Conservation (phyloP, 2,888 invertebrate genomes). For the Drosophila hamatofila region DNA sequence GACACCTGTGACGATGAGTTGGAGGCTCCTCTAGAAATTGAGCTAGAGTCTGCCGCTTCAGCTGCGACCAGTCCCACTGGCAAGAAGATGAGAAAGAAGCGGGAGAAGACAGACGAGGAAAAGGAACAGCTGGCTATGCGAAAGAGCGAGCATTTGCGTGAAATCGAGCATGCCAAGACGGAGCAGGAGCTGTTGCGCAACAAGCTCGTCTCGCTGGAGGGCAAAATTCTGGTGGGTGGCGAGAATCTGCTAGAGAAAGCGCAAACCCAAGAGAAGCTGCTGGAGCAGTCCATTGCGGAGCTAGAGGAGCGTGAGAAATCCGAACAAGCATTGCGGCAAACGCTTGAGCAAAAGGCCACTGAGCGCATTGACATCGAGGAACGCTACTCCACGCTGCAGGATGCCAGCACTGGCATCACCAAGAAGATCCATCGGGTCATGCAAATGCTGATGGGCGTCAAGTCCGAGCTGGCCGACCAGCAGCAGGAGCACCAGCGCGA, state of each 20-base stretch:
- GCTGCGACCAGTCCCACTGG: slow-evolving; percentile 76
- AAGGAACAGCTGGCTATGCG: slow-evolving; percentile 89
- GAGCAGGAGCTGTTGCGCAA: slow-evolving; percentile 94
- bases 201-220: slow-evolving; percentile 95
- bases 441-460: slow-evolving; percentile 93
- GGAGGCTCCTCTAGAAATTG: slow-evolving; percentile 73
- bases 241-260: slow-evolving; percentile 99
- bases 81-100: slow-evolving; percentile 86
- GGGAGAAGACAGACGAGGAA: slow-evolving; percentile 87
- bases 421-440: slow-evolving; percentile 96
- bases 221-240: slow-evolving; percentile 98
- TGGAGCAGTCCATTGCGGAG: slow-evolving; percentile 94
- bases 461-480: slow-evolving; percentile 93
- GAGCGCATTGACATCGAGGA: slow-evolving; percentile 97
- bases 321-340: slow-evolving; percentile 92
- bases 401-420: slow-evolving; percentile 96
- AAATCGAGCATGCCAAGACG: slow-evolving; percentile 90
- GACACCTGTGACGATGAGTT: slow-evolving; percentile 78
- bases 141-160: slow-evolving; percentile 89
- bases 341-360: slow-evolving; percentile 95
- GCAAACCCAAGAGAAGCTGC: slow-evolving; percentile 94
- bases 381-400: slow-evolving; percentile 96
- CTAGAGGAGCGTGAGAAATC: slow-evolving; percentile 91
- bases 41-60: slow-evolving; percentile 86
- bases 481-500: slow-evolving; percentile 98